Base-by-base conservation (phyloP, 2,113 vertebrate genomes). In the Nothocercus julius region DNA sequence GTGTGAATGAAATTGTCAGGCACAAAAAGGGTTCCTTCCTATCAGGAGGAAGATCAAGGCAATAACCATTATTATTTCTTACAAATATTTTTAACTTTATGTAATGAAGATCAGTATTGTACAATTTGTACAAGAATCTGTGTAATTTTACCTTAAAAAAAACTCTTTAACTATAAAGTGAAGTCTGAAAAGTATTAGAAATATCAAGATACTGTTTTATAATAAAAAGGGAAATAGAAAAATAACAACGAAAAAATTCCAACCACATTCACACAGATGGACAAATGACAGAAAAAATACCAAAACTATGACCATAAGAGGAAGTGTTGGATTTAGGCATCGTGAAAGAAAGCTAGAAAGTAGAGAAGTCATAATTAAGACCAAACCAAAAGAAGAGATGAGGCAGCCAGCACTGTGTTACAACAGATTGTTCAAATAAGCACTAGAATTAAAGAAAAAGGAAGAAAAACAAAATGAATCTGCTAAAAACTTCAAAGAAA, bases 341-440 rank as follows among this genome's bases (percentile, higher is more conserved):
- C 86, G 73, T 93, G 76, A 94, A 96, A 90, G 67, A 81, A 85
- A 83, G 80, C 58, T 88, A 82, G 58, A 72, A 88, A 85, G 53
- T 36, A 86, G 86, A 84, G 92, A 88, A 81, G 64, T 20, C 61
- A 64, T 47, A 88, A 88, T 68, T 88, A 92, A 92, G 80, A 88
- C 47, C 85, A 92, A 95, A 88, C 30, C 32, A 78, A 91, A 80
- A 78, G 72, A n/a, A 92, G 30, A 88, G 63, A 67, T 34, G 88
- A 82, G 34, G 38, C 68, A 81, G 56, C 51, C 64, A 93, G 51
- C 18, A 18, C 11, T 54, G 44, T 36, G 19, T 67, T 86, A 59
- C 16, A 94, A 77, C 6, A 83, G 87, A 93, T 19, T 87, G 36
- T 19, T 85, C 70, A 89, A 80, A 85, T 59, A 80, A 91, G 51